phyloP scores from a whole-genome alignment of 2,888 invertebrate species.

The Agrilus biguttatus region DNA sequence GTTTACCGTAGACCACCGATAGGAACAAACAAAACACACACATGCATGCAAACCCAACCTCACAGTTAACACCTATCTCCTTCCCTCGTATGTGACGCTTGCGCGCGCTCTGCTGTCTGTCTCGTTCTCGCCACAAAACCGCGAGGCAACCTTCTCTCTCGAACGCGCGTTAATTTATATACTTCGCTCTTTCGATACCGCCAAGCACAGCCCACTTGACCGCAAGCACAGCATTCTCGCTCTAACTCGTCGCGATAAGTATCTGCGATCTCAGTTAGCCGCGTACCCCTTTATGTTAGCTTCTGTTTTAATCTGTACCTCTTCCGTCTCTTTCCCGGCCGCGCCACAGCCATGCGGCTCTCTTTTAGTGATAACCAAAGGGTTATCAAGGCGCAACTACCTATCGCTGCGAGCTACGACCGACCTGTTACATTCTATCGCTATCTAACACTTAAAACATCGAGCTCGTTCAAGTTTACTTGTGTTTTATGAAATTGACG shows the following conservation, averaged over 20 bases:
- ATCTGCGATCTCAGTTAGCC: slow-evolving; percentile 27
- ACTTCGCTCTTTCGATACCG: slow-evolving; percentile 51
- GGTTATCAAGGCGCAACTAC: slow-evolving; percentile 33
- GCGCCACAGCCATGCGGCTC: slow-evolving; percentile 8
- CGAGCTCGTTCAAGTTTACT: slow-evolving; percentile 7
- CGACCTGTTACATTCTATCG: slow-evolving; percentile 4
- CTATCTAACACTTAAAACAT: background rate
- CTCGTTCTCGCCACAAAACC: slow-evolving; percentile 32
- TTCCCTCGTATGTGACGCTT: slow-evolving; percentile 33
- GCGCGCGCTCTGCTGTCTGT: too few relatives aligned
- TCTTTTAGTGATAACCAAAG: slow-evolving; percentile 32
- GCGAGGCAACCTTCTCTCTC: slow-evolving; percentile 29
- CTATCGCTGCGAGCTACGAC: slow-evolving; percentile 25
- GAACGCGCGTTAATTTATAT: slow-evolving; percentile 42
- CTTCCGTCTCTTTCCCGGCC: slow-evolving; percentile 20
- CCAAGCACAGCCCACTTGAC: slow-evolving; percentile 55
- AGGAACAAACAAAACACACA: slow-evolving; percentile 26
- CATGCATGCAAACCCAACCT: slow-evolving; percentile 16
- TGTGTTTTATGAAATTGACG: slow-evolving; percentile 10
- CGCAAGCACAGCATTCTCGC: slow-evolving; percentile 50
- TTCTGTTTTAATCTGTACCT: slow-evolving; percentile 32
- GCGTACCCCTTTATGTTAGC: slow-evolving; percentile 31
- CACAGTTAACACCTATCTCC: slow-evolving; percentile 17
- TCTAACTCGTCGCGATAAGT: slow-evolving; percentile 34
- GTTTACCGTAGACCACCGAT: slow-evolving; percentile 21